These are phyloP conservation scores for Pyrocephalus nanus DNA, from an alignment of 2,797 vertebrate species.

Conservation along the genomic window DNA sequence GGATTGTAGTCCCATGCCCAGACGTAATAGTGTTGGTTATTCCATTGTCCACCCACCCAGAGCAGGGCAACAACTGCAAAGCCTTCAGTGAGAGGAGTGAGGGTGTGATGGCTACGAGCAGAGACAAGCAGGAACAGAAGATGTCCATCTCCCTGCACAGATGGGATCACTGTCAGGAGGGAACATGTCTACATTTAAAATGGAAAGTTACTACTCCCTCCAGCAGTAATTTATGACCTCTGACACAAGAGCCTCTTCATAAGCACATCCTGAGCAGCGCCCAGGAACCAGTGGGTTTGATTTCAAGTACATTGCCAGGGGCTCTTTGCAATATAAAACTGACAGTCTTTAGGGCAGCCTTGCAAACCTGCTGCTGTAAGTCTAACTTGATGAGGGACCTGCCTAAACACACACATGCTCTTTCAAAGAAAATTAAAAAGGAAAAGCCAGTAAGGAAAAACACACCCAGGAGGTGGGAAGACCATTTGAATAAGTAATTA, in stretches of 20 bases:
- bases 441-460: constrained; percentile 11
- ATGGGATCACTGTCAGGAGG: not conserved
- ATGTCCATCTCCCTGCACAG: not conserved
- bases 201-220: not conserved
- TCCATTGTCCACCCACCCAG: not conserved
- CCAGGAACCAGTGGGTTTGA: not conserved
- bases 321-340: not conserved
- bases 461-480: not conserved
- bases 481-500: constrained; percentile 7
- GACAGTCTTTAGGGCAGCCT: not conserved
- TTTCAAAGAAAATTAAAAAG: constrained; percentile 4
- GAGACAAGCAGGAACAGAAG: not conserved
- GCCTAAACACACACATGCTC: not conserved
- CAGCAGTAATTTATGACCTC: not conserved
- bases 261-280: not conserved
- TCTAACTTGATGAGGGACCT: not conserved
- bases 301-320: not conserved
- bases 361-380: not conserved
- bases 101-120: not conserved
- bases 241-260: not conserved
- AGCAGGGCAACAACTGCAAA: not conserved
- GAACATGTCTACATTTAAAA: not conserved
- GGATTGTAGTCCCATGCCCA: not conserved
- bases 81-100: not conserved
- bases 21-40: not conserved